phyloP scores from a whole-genome alignment of 2,888 invertebrate genomes.

The Cryptus viduatorius region DNA sequence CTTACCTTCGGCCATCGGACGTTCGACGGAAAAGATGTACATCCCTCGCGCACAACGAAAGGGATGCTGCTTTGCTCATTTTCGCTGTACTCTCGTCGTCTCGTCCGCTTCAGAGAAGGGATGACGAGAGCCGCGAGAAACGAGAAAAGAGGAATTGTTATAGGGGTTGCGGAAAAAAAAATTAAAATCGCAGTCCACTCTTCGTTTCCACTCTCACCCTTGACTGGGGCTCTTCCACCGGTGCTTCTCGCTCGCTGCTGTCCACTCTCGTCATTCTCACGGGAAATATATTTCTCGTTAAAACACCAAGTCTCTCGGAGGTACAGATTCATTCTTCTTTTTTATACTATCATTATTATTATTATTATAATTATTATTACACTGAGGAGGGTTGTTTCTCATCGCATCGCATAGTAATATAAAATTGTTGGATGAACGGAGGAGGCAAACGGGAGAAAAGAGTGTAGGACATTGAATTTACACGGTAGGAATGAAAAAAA shows the following conservation, averaged over 20 bases:
- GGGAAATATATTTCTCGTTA: constrained; percentile 66
- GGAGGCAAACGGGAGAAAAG: constrained; percentile 23
- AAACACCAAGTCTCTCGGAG: constrained; percentile 51
- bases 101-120: constrained; percentile 29
- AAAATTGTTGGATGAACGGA: constrained; percentile 43
- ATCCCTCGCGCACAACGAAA: neutral
- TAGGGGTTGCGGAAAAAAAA: constrained; percentile 56
- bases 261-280: constrained; percentile 50
- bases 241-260: constrained; percentile 12
- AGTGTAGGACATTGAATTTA: constrained; percentile 56
- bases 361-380: constrained; percentile 47
- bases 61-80: constrained; percentile 65
- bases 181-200: constrained; percentile 66
- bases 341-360: neutral
- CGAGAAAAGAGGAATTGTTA: constrained; percentile 14
- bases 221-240: constrained; percentile 40
- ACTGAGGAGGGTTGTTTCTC: constrained; percentile 40
- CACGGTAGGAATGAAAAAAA: constrained; percentile 56
- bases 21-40: constrained; percentile 53
- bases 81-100: constrained; percentile 63
- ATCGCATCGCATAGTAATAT: constrained; percentile 30
- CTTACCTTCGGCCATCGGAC: constrained; percentile 52
- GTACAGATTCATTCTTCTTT: constrained; percentile 11
- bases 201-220: constrained; percentile 43
- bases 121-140: constrained; percentile 31